Evolutionary conservation across 92 coral and sea anemone genomes (phyloP).

Genomic region (Montipora capitata): DNA sequence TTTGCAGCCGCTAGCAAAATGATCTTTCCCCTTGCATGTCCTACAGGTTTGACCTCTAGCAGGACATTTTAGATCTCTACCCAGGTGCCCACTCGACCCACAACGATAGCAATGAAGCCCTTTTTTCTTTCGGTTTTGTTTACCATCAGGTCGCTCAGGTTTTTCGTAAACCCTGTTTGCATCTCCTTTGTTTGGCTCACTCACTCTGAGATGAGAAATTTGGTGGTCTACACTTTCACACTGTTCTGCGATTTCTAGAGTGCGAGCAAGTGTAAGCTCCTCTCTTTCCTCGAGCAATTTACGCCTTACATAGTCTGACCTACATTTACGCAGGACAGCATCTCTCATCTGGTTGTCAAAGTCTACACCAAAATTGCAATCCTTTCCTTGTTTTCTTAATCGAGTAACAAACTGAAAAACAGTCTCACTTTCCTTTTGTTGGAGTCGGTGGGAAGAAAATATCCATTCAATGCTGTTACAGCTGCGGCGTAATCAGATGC

Average conservation of each 20-base stretch:
- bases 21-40: slow-evolving; percentile 48
- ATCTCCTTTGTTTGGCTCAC: not conserved
- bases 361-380: slow-evolving; percentile 59
- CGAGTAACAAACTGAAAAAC: slow-evolving; percentile 42
- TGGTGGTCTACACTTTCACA: slow-evolving; percentile 69
- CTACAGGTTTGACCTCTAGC: slow-evolving; percentile 65
- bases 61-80: slow-evolving; percentile 67
- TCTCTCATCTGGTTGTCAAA: slow-evolving; percentile 57
- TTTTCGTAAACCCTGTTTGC: not conserved
- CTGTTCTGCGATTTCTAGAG: slow-evolving; percentile 64
- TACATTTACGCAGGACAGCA: slow-evolving; percentile 54
- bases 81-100: slow-evolving; percentile 63
- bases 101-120: slow-evolving; percentile 57
- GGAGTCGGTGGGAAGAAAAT: slow-evolving; percentile 51
- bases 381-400: slow-evolving; percentile 47
- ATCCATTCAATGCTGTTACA: slow-evolving; percentile 55
- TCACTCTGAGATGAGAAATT: slow-evolving; percentile 40
- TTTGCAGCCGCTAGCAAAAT: slow-evolving; percentile 66
- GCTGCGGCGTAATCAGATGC: slow-evolving; percentile 60
- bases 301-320: slow-evolving; percentile 7
- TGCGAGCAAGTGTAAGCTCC: slow-evolving; percentile 31
- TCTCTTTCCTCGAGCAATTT: slow-evolving; percentile 65
- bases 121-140: not conserved
- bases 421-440: slow-evolving; percentile 44
- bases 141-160: not conserved